Base-by-base conservation (phyloP, 1,140 invertebrate species). In the Zaprionus ghesquierei region DNA sequence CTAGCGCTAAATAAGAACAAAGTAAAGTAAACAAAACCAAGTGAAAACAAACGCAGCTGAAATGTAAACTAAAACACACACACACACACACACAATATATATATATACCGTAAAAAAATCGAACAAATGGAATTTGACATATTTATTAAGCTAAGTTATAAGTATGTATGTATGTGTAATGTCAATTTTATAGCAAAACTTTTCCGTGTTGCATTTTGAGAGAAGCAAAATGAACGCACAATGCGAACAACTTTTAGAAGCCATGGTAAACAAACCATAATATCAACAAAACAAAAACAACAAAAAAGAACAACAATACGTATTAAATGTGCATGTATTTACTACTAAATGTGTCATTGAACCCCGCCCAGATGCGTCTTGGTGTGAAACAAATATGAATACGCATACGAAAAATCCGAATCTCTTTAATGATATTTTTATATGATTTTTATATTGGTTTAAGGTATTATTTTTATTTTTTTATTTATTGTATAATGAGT, bases 41-140 rank as follows among this genome's bases (percentile, higher is more conserved):
- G 50, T 60, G 46, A 49, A 9, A 46, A 60, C 64, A 46, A 62
- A 61, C 59, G 35, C 53, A 69, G 72, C 55, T 66, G 69, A 77
- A 63, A 23, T 15, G 18, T 33, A 44, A 41, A 41, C n/a, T 15
- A 29, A 29, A 35, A 12, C 33, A 38, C 13, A 38, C 33, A 38
- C 13, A 6, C 6, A 33, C 31, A 33, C 31, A 59, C 38, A 46
- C 20, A 20, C 31, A 50, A 13, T n/a, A n/a, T n/a, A n/a, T 27
- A 38, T 41, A 69, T 54, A 41, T 62, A 69, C 35, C 49, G 31
- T 35, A 55, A 64, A 15, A 71, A 55, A 44, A 46, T 46, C 55
- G 58, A 53, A 63, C 55, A 66, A 64, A 71, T 66, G 74, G 76
- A 86, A 86, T 89, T 89, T 73, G 23, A 79, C 59, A 69, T 70